A percentile compares a stretch with the other conserved stretches of the same genome.
phyloP scores from a whole-genome alignment of 1,140 invertebrate genomes.

The Campoletis sonorensis region DNA sequence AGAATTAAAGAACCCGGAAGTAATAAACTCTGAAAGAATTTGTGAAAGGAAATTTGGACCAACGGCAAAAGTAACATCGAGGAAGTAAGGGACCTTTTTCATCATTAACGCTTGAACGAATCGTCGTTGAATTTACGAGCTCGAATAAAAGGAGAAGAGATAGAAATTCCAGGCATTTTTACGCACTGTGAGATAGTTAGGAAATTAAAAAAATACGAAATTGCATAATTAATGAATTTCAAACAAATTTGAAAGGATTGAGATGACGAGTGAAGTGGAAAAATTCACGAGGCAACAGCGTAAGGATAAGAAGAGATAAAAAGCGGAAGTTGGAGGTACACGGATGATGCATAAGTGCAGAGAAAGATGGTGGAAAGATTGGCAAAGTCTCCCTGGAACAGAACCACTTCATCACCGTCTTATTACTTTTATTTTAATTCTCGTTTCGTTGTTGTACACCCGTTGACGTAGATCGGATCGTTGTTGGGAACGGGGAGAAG shows the following conservation, averaged over 20 bases:
- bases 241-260: no score
- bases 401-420: slow-evolving; percentile 63
- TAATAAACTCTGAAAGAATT: not conserved
- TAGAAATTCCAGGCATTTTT: no score
- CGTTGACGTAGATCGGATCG: slow-evolving; percentile 14
- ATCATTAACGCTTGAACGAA: no score
- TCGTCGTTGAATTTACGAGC: no score
- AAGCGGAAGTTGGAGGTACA: not conserved
- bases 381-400: slow-evolving; percentile 30
- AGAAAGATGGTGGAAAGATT: slow-evolving; percentile 18
- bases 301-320: not conserved
- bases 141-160: no score
- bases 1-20: not conserved
- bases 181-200: no score
- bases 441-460: not conserved
- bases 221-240: no score
- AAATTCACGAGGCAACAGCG: no score
- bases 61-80: not conserved
- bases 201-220: no score
- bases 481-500: slow-evolving; percentile 18
- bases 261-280: no score
- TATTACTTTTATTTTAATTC: slow-evolving; percentile 20
- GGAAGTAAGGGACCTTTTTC: no score
- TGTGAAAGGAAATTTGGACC: not conserved
- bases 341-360: not conserved